phyloP scores from a whole-genome alignment of 2,113 vertebrate genomes.

The Pomatorhinus ruficollis region DNA sequence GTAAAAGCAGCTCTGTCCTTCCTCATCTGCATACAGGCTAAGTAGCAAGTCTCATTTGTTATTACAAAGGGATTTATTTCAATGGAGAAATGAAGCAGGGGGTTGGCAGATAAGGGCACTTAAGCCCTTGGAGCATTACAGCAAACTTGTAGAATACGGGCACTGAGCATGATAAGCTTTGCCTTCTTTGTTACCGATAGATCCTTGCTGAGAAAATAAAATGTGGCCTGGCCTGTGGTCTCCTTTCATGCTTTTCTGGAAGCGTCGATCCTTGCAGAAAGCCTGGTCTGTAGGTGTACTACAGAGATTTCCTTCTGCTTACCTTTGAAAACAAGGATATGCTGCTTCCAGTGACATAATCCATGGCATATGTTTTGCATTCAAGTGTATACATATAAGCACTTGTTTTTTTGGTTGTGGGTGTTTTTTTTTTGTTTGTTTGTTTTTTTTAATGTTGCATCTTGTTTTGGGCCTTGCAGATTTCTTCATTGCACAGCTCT shows the following conservation, averaged over 20 bases:
- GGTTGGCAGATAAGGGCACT: constrained; percentile 65
- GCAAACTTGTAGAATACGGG: constrained; percentile 47
- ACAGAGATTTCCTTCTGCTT: neutral
- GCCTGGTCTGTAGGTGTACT: neutral
- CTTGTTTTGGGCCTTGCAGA: neutral
- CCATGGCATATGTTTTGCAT: neutral
- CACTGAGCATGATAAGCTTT: constrained; percentile 32
- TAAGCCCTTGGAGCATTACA: constrained; percentile 63
- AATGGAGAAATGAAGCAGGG: constrained; percentile 63
- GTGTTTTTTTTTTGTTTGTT: too few species aligned
- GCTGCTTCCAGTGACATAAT: neutral
- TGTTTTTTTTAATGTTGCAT: neutral
- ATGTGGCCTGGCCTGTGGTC: neutral
- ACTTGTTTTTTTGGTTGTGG: neutral
- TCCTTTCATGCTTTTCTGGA: constrained; percentile 8
- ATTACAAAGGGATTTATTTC: constrained; percentile 74
- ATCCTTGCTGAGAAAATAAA: neutral
- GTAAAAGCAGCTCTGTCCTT: constrained; percentile 13
- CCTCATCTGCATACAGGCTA: constrained; percentile 64
- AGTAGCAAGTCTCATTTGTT: constrained; percentile 56
- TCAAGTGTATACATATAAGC: neutral
- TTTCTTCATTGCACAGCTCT: neutral
- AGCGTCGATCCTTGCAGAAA: neutral
- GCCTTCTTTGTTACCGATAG: neutral
- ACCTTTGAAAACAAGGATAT: neutral